Evolutionary conservation across 2,888 invertebrate species (phyloP), one percentile per base, ranked within the genome.

Genomic region (Scrobipalpa atriplicella): DNA sequence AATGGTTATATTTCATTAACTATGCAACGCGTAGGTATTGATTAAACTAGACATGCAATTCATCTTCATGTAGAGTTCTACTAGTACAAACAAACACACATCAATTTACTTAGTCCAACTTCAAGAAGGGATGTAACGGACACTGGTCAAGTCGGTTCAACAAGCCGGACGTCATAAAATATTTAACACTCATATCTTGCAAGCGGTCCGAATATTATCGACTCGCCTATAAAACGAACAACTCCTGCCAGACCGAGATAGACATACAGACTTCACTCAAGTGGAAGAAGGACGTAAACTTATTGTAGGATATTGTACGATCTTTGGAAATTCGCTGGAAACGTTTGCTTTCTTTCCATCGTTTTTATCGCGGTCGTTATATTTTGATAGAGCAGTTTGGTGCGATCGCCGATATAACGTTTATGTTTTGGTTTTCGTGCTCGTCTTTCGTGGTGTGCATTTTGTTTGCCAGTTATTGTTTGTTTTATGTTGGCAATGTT

Each of bases 321-420:
- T 89, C 89, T 90, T 92, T 89, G 86, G 87, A 88, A 88, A 86
- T 89, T 90, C 87, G 85, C 81, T 81, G 86, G 86, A 84, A 88
- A 84, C 84, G 85, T 87, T 91, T 89, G 90, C 89, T 91, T 91
- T 92, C 90, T 90, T 90, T 85, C 85, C 86, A 89, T 90, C 90
- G 90, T 84, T 91, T 91, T 92, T 92, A 92, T 92, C 89, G 89
- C 77, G 72, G 88, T 85, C 91, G 91, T 92, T 92, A 92, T 89
- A 88, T 91, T 92, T 92, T 92, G 91, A 92, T 92, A 88, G 90
- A 89, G 90, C 89, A 81, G 87, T 92, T 90, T 83, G 81, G 82
- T 77, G 75, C 84, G 86, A 90, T 88, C 86, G 86, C 79, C 89
- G 86, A 86, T 91, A 88, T 90, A 90, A 91, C 90, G 89, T 91